These are phyloP conservation scores for Halocynthia aurantium DNA, from an alignment of 23 tunicate species.

Conservation along the genomic window DNA sequence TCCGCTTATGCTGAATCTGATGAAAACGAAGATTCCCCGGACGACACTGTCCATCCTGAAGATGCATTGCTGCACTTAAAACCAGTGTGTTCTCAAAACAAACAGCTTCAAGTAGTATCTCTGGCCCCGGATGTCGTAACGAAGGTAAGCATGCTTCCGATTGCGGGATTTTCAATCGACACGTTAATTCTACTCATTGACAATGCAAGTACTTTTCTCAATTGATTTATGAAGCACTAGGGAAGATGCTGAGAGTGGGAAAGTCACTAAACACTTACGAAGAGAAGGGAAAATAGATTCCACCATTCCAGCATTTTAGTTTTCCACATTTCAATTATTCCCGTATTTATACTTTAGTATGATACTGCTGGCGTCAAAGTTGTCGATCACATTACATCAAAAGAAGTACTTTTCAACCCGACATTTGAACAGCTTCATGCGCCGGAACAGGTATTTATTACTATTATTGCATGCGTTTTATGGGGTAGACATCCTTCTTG, in stretches of 20 bases:
- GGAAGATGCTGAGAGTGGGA: background rate
- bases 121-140: constrained; percentile 72
- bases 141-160: constrained; percentile 28
- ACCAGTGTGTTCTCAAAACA: constrained; percentile 23
- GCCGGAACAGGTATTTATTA: constrained; percentile 78
- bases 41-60: constrained; percentile 9
- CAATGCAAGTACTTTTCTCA: background rate
- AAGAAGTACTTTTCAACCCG: constrained; percentile 85
- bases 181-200: background rate
- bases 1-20: constrained; percentile 49
- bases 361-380: constrained; percentile 32
- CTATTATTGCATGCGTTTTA: background rate
- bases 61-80: constrained; percentile 71
- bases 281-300: background rate
- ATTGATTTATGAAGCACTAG: background rate
- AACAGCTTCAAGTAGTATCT: constrained; percentile 15
- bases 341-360: constrained; percentile 16
- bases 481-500: background rate
- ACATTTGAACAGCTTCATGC: constrained; percentile 81
- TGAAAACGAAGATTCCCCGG: constrained; percentile 33
- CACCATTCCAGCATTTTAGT: background rate
- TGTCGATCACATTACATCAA: constrained; percentile 57
- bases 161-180: background rate
- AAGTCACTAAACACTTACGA: background rate
- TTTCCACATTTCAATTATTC: background rate